A percentile compares a stretch with the other conserved stretches of the same genome.
Evolutionary conservation across 2,888 invertebrate genomes (phyloP).

Genomic region (Chalcis sispes): DNA sequence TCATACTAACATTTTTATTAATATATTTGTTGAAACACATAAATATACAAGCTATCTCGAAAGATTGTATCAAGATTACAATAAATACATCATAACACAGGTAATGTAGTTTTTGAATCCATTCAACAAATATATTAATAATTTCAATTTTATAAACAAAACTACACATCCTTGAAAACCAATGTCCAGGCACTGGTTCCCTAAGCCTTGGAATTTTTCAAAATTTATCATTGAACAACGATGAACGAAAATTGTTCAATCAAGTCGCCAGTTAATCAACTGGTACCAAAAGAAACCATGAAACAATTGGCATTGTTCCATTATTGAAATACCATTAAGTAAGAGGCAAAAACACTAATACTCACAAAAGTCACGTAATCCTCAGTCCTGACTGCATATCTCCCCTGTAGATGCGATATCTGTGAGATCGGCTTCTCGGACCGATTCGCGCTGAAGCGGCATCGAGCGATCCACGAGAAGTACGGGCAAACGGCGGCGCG

Average conservation of each 20-base stretch:
- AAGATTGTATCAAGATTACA: too few species aligned
- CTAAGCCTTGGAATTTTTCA: slow-evolving; percentile 10
- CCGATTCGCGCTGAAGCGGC: slow-evolving; percentile 90
- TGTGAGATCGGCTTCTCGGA: slow-evolving; percentile 93
- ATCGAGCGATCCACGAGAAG: slow-evolving; percentile 91
- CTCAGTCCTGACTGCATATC: slow-evolving; percentile 60
- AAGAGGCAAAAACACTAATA: slow-evolving; percentile 51
- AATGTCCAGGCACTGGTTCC: slow-evolving; percentile 43
- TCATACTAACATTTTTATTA: too few species aligned
- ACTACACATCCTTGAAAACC: too few species aligned
- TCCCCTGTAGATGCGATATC: slow-evolving; percentile 83
- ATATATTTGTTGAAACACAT: too few species aligned
- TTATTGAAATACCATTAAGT: slow-evolving; percentile 32
- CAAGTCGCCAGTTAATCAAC: background rate
- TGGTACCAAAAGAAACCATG: background rate
- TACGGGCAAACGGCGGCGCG: slow-evolving; percentile 82
- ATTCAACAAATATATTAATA: too few species aligned
- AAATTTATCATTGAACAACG: slow-evolving; percentile 13
- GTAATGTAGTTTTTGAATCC: too few species aligned
- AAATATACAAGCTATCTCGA: too few species aligned
- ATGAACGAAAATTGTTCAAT: too few species aligned
- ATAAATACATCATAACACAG: too few species aligned
- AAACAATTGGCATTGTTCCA: slow-evolving; percentile 50
- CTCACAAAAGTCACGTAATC: slow-evolving; percentile 53
- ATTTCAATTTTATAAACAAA: too few species aligned